phyloP scores from a whole-genome alignment of 1,140 invertebrate species.

The Drosophila equinoxialis region DNA sequence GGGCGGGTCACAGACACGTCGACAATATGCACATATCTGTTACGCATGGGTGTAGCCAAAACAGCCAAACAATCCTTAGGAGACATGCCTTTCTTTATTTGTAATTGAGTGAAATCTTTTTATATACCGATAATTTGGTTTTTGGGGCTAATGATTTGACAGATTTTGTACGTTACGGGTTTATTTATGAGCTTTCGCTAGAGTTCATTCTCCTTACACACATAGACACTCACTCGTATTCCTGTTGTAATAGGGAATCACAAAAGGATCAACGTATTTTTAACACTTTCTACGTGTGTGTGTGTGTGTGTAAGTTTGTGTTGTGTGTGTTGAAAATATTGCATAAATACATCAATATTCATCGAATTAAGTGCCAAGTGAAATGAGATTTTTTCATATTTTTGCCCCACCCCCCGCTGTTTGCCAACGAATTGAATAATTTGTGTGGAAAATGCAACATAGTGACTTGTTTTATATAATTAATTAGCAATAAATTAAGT shows the following conservation, averaged over 20 bases:
- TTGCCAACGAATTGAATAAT: neutral
- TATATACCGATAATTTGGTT: too few species aligned
- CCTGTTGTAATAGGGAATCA: too few species aligned
- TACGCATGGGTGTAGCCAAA: conserved; percentile 3
- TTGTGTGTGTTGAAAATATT: neutral
- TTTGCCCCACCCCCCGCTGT: neutral
- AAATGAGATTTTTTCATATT: neutral
- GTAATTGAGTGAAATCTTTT: neutral
- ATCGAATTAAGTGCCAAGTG: neutral
- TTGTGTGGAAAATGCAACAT: neutral
- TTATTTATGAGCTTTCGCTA: too few species aligned
- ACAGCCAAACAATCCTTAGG: neutral
- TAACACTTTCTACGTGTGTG: too few species aligned
- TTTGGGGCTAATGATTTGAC: too few species aligned
- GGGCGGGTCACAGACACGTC: neutral
- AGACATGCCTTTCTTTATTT: neutral
- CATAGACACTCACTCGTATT: too few species aligned
- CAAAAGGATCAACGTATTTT: too few species aligned
- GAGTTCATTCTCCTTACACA: too few species aligned
- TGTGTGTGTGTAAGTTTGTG: too few species aligned
- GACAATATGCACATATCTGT: conserved; percentile 12
- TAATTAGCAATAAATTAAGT: conserved; percentile 6
- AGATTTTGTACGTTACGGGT: too few species aligned
- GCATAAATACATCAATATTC: neutral
- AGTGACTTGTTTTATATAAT: neutral